These are phyloP conservation scores for Colletes latitarsis DNA, from an alignment of 1,140 invertebrate species.

Conservation along the genomic window DNA sequence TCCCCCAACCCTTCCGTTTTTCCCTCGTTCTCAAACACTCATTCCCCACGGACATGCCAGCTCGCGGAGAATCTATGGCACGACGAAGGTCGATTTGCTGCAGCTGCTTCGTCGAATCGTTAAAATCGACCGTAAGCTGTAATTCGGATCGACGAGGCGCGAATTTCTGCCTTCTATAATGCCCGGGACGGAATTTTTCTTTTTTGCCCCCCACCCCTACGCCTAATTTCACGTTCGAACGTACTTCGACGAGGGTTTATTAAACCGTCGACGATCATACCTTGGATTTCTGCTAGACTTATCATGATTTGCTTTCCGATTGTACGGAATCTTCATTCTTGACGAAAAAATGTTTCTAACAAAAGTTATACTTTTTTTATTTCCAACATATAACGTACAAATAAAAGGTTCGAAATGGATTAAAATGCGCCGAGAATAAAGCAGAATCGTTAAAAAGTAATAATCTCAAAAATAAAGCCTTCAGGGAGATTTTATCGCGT, in stretches of 20 bases:
- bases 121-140: constrained; percentile 45
- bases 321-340: no score
- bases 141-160: constrained; percentile 46
- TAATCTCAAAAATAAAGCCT: no score
- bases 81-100: constrained; percentile 40
- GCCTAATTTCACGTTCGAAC: constrained; percentile 38
- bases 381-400: no score
- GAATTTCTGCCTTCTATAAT: constrained; percentile 39
- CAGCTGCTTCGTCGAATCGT: constrained; percentile 47
- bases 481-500: no score
- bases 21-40: constrained; percentile 25
- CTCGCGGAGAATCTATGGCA: constrained; percentile 21
- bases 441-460: no score
- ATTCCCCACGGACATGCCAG: constrained; percentile 11
- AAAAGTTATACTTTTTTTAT: no score
- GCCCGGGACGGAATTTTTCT: not conserved
- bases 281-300: constrained; percentile 20
- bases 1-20: constrained; percentile 29
- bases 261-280: constrained; percentile 38
- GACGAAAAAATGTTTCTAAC: no score
- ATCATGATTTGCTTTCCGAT: not conserved
- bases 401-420: no score
- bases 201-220: not conserved
- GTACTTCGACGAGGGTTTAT: not conserved
- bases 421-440: no score